phyloP scores from a whole-genome alignment of 2,888 invertebrate species.

The Troilus luridus region DNA sequence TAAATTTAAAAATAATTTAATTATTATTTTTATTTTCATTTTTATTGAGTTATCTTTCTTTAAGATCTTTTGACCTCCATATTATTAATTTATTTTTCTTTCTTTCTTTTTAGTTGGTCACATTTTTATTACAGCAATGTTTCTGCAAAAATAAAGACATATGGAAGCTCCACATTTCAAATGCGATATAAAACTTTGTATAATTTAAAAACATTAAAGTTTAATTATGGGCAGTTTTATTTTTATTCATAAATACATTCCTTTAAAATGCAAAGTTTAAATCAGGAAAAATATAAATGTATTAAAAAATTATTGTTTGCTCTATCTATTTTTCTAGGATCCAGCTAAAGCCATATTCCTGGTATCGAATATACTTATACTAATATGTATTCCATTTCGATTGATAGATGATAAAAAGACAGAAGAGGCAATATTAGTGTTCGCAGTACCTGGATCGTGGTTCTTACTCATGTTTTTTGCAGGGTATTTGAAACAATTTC shows the following conservation, averaged over 20 bases:
- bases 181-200: background rate
- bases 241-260: background rate
- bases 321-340: conserved; percentile 75
- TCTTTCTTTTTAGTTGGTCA: no score
- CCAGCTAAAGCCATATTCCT: conserved; percentile 96
- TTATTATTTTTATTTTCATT: no score
- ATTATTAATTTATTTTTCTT: no score
- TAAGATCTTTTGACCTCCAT: no score
- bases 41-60: no score
- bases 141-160: background rate
- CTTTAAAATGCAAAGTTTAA: background rate
- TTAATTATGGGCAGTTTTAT: no score
- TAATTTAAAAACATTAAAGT: no score
- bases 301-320: background rate
- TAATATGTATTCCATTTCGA: conserved; percentile 91
- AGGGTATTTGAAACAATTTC: conserved; percentile 77
- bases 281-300: background rate
- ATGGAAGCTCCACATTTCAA: background rate
- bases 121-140: background rate
- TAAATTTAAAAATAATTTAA: no score
- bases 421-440: conserved; percentile 92
- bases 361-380: conserved; percentile 88
- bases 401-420: conserved; percentile 80
- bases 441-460: conserved; percentile 97
- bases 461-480: conserved; percentile 99